Conservation (phyloP, 2,888 invertebrate species). For the Carterocephalus palaemon region DNA sequence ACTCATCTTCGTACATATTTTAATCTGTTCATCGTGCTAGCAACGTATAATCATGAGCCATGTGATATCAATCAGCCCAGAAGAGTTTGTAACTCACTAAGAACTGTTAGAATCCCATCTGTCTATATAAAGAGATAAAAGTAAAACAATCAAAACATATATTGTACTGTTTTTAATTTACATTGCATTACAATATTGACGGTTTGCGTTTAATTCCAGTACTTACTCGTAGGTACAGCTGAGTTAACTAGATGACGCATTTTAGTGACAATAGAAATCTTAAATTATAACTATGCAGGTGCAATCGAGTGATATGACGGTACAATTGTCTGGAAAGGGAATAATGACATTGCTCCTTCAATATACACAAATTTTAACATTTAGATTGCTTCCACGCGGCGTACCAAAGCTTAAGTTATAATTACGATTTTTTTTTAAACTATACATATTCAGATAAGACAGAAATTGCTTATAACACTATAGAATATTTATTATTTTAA, state of each 20-base stretch:
- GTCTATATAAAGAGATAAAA: no score
- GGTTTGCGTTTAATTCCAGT: slow-evolving; percentile 48
- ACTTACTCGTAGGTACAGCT: slow-evolving; percentile 54
- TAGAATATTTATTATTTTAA: slow-evolving; percentile 21
- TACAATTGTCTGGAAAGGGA: slow-evolving; percentile 34
- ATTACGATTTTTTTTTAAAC: slow-evolving; percentile 10
- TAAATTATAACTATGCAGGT: slow-evolving; percentile 48
- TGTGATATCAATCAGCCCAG: no score
- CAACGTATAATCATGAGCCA: no score
- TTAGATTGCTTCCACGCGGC: slow-evolving; percentile 10
- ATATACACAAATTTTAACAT: slow-evolving; percentile 29
- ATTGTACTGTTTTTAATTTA: slow-evolving; percentile 62
- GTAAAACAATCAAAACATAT: slow-evolving; percentile 37
- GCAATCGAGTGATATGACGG: slow-evolving; percentile 58
- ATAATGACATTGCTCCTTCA: slow-evolving; percentile 39
- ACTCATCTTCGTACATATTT: no score
- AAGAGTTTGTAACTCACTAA: no score
- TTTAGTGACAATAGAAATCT: slow-evolving; percentile 52
- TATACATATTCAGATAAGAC: slow-evolving; percentile 18
- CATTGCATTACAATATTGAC: slow-evolving; percentile 58
- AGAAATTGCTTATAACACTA: slow-evolving; percentile 13
- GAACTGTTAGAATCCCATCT: no score
- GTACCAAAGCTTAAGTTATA: slow-evolving; percentile 12
- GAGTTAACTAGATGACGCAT: slow-evolving; percentile 51
- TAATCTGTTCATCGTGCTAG: no score